phyloP scores from a whole-genome alignment of 2,888 invertebrate genomes.

The Macroteleia sp. region DNA sequence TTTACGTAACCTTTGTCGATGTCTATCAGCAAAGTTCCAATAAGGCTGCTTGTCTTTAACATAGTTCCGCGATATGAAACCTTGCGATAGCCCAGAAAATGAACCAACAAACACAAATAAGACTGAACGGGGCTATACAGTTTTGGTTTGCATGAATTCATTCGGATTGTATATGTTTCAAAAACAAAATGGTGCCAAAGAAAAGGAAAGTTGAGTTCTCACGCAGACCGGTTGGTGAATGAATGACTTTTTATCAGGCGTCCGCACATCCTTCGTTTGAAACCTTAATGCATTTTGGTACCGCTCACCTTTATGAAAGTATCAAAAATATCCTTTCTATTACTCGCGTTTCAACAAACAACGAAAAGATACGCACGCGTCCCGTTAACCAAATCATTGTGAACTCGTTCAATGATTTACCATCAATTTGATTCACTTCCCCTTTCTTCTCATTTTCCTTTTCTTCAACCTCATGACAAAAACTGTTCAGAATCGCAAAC shows the following conservation, averaged over 20 bases:
- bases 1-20: constrained; percentile 50
- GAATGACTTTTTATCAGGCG: constrained; percentile 29
- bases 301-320: constrained; percentile 85
- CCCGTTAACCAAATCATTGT: constrained; percentile 79
- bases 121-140: constrained; percentile 1
- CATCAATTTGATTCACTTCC: no score
- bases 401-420: constrained; percentile 60
- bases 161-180: no score
- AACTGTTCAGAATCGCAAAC: constrained; percentile 53
- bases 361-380: constrained; percentile 77
- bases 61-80: constrained; percentile 55
- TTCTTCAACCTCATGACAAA: constrained; percentile 37
- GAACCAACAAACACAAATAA: constrained; percentile 43
- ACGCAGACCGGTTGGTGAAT: no score
- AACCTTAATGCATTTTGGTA: constrained; percentile 77
- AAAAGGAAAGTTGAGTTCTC: constrained; percentile 6
- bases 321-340: constrained; percentile 86
- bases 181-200: not conserved
- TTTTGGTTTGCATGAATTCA: no score
- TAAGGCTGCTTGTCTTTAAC: constrained; percentile 63
- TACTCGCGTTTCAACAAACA: constrained; percentile 80
- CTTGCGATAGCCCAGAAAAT: constrained; percentile 40
- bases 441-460: constrained; percentile 4
- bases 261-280: constrained; percentile 70
- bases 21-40: constrained; percentile 50